These are phyloP conservation scores for Anticlea derivata DNA, from an alignment of 2,888 invertebrate genomes.

Conservation along the genomic window DNA sequence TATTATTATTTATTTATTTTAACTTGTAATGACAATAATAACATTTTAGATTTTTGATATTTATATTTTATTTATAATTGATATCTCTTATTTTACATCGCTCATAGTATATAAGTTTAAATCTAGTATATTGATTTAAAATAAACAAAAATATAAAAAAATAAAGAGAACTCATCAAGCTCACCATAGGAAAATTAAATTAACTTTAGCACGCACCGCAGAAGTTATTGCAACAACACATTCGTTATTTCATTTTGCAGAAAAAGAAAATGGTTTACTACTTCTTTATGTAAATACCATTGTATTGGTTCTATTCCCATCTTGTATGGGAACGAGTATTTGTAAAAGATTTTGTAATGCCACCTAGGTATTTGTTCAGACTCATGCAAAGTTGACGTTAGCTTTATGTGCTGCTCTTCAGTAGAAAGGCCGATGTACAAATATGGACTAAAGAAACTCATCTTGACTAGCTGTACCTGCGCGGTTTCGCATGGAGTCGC, in stretches of 20 bases:
- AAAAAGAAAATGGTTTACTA: conserved; percentile 52
- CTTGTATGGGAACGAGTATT: conserved; percentile 34
- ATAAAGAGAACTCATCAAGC: conserved; percentile 35
- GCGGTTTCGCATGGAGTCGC: too few species aligned
- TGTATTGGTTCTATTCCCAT: conserved; percentile 39
- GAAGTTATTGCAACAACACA: conserved; percentile 46
- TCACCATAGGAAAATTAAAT: conserved; percentile 43
- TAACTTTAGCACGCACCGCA: conserved; percentile 44
- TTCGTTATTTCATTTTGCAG: conserved; percentile 52
- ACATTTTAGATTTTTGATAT: too few species aligned
- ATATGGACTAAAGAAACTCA: conserved; percentile 17
- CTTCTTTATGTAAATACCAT: conserved; percentile 57
- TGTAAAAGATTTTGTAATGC: conserved; percentile 20
- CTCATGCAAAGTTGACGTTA: conserved; percentile 20
- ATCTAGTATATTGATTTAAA: not conserved
- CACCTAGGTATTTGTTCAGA: conserved; percentile 19
- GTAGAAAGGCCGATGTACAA: conserved; percentile 19
- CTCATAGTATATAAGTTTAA: too few species aligned
- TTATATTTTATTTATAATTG: too few species aligned
- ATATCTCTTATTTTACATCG: too few species aligned
- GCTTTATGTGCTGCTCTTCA: conserved; percentile 8
- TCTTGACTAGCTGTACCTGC: conserved; percentile 9
- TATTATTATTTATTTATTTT: too few species aligned
- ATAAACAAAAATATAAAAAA: conserved; percentile 22
- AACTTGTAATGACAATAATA: too few species aligned